phyloP scores from a whole-genome alignment of 2,888 invertebrate species.

The Theretra japonica region DNA sequence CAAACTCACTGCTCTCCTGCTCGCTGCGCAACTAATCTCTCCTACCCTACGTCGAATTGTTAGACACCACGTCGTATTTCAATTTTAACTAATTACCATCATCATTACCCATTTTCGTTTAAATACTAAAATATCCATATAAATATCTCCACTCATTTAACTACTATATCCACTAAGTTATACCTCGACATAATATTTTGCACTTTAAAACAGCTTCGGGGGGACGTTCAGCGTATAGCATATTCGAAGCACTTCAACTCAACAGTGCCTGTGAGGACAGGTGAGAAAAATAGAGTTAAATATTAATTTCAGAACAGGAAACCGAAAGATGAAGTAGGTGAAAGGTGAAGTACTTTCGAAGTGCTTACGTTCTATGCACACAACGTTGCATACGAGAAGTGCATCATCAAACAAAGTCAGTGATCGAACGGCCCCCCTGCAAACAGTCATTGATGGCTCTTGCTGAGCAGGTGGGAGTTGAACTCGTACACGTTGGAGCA shows the following conservation, averaged over 20 bases:
- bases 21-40: constrained; percentile 44
- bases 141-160: constrained; percentile 74
- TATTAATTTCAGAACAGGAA: constrained; percentile 34
- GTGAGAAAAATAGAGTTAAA: constrained; percentile 33
- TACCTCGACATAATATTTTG: constrained; percentile 76
- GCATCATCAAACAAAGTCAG: constrained; percentile 66
- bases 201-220: constrained; percentile 81
- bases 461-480: constrained; percentile 97
- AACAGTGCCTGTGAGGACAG: constrained; percentile 46
- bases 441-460: constrained; percentile 92
- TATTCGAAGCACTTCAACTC: constrained; percentile 75
- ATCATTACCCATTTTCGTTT: constrained; percentile 65
- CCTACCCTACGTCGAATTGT: constrained; percentile 49
- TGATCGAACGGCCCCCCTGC: constrained; percentile 80
- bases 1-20: constrained; percentile 35
- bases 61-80: constrained; percentile 46
- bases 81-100: constrained; percentile 54
- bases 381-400: constrained; percentile 59
- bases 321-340: constrained; percentile 43
- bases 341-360: constrained; percentile 69
- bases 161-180: constrained; percentile 73
- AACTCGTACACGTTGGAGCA: constrained; percentile 98
- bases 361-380: constrained; percentile 71
- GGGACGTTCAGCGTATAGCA: constrained; percentile 81
- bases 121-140: constrained; percentile 81